phyloP scores from a whole-genome alignment of 2,797 vertebrate species.

The Psittacula derbiana region DNA sequence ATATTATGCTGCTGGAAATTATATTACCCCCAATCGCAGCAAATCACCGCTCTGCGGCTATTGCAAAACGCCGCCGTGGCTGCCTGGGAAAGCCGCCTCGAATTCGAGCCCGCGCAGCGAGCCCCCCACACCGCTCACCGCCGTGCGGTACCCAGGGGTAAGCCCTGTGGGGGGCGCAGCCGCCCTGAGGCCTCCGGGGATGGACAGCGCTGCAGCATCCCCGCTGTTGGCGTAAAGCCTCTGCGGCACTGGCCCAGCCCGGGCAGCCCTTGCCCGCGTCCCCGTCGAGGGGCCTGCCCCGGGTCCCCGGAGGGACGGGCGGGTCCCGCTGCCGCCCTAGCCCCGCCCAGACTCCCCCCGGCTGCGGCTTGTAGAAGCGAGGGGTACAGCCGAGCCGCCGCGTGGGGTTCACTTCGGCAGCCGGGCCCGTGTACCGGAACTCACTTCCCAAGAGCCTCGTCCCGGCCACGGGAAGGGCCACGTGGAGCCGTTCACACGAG shows the following conservation, averaged over 20 bases:
- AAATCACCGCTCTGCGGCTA: conserved; percentile 1
- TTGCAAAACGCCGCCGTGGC: background rate
- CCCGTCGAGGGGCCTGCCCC: too few relatives aligned
- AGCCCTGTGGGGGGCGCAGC: background rate
- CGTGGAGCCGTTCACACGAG: too few relatives aligned
- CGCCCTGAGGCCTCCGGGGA: background rate
- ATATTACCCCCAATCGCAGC: background rate
- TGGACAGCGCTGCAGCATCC: fast-evolving
- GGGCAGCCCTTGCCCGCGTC: background rate
- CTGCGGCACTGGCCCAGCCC: fast-evolving
- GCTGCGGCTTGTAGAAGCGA: background rate
- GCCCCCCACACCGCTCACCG: too few relatives aligned
- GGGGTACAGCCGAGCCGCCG: fast-evolving
- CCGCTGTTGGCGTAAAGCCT: background rate
- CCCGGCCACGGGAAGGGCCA: too few relatives aligned
- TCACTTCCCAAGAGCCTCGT: too few relatives aligned
- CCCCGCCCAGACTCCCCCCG: background rate
- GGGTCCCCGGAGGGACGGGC: too few relatives aligned
- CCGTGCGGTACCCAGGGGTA: background rate
- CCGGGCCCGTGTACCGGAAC: too few relatives aligned
- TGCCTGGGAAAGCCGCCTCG: background rate
- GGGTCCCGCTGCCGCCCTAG: background rate
- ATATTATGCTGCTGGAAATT: conserved; percentile 30
- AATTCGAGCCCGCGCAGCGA: background rate
- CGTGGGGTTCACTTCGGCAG: background rate